Conservation (phyloP, 2,113 vertebrate species). For the Garra rufa region DNA sequence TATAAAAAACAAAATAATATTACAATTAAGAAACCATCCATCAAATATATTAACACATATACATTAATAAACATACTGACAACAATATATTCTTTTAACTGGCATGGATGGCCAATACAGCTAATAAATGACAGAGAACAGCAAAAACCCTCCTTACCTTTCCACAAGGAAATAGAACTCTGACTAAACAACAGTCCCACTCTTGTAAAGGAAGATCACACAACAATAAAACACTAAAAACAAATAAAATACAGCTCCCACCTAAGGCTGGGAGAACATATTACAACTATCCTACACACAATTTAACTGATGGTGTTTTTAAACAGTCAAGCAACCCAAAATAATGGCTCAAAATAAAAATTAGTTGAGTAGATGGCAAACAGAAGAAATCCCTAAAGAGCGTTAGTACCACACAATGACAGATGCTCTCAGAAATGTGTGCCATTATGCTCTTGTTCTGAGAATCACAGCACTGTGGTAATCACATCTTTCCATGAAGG, state of each 20-base stretch:
- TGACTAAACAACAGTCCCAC: not conserved
- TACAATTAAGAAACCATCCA: not conserved
- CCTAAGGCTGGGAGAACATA: not conserved
- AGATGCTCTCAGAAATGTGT: not conserved
- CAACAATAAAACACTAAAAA: not conserved
- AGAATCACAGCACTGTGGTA: not conserved
- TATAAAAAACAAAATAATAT: not conserved
- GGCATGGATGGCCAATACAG: not conserved
- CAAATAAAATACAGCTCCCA: not conserved
- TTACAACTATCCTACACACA: not conserved
- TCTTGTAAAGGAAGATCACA: not conserved
- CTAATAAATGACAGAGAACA: not conserved
- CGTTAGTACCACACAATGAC: not conserved
- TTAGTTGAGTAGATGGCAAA: not conserved
- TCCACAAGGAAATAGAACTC: not conserved
- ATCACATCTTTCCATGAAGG: not conserved
- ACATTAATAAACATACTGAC: not conserved
- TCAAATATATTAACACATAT: not conserved
- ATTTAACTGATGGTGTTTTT: not conserved
- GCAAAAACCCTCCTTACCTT: not conserved
- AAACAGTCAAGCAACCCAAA: not conserved
- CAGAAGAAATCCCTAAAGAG: not conserved
- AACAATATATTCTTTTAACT: not conserved
- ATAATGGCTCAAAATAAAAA: not conserved
- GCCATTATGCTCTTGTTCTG: conserved; percentile 27